These are phyloP conservation scores for Selene dorsalis DNA, from an alignment of 2,797 vertebrate species.

Conservation along the genomic window DNA sequence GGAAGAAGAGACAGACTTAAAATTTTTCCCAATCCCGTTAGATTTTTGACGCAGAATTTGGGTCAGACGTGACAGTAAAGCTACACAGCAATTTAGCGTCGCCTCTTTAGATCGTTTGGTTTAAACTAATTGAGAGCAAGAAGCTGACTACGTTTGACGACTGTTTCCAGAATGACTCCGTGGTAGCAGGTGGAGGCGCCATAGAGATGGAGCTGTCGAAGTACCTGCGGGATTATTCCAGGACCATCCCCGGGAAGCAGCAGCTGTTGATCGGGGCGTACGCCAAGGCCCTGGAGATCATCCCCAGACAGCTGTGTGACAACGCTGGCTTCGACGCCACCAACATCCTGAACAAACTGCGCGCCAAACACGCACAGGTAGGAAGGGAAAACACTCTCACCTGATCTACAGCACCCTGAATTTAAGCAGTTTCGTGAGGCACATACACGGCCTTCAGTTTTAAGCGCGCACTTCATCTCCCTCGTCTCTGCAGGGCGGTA, in stretches of 20 bases:
- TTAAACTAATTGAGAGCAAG: neutral
- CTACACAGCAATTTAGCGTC: neutral
- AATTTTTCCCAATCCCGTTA: too few species aligned
- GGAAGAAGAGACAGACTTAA: neutral
- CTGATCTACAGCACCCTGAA: neutral
- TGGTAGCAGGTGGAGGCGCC: slow-evolving; percentile 95
- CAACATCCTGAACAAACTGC: slow-evolving; percentile 97
- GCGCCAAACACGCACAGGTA: slow-evolving; percentile 96
- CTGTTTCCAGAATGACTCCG: slow-evolving; percentile 90
- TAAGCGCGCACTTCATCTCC: neutral
- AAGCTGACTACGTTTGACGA: neutral
- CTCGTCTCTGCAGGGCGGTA: slow-evolving; percentile 85
- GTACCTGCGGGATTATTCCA: slow-evolving; percentile 94
- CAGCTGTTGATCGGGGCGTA: slow-evolving; percentile 97
- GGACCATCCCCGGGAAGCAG: slow-evolving; percentile 98
- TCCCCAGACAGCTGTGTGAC: slow-evolving; percentile 97
- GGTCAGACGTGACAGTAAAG: neutral
- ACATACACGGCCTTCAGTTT: neutral
- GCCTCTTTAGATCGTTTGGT: neutral
- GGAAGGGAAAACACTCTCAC: neutral
- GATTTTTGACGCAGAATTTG: too few species aligned
- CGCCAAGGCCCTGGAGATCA: slow-evolving; percentile 96
- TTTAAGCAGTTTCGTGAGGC: too few species aligned
- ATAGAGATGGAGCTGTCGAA: slow-evolving; percentile 99
- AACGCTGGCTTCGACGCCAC: slow-evolving; percentile 99